These are phyloP conservation scores for Penaeus japonicus DNA, from an alignment of 1,140 invertebrate genomes.

Conservation along the genomic window DNA sequence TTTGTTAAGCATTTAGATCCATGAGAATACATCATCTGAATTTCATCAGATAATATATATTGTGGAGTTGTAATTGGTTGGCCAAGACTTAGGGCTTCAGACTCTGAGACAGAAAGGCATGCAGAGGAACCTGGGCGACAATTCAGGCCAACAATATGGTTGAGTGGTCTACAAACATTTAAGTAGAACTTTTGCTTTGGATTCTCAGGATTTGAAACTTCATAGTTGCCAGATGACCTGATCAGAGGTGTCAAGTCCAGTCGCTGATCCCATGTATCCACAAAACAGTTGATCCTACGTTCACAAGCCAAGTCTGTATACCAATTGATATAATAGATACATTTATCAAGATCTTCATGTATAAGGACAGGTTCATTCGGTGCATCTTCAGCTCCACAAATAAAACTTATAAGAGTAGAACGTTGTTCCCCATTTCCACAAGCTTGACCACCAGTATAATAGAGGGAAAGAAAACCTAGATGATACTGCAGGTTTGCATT, in stretches of 20 bases:
- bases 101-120: constrained; percentile 18
- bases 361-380: constrained; percentile 43
- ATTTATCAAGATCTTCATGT: constrained; percentile 39
- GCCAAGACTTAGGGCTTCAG: constrained; percentile 16
- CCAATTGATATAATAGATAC: constrained; percentile 55
- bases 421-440: constrained; percentile 37
- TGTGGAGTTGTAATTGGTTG: constrained; percentile 30
- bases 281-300: constrained; percentile 47
- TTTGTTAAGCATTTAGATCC: constrained; percentile 32
- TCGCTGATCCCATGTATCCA: constrained; percentile 38
- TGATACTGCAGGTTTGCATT: constrained; percentile 47
- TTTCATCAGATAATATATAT: neutral
- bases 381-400: constrained; percentile 48
- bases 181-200: constrained; percentile 51
- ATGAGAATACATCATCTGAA: constrained; percentile 40
- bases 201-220: constrained; percentile 35
- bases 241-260: constrained; percentile 52
- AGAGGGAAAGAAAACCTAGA: constrained; percentile 40
- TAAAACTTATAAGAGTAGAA: constrained; percentile 52
- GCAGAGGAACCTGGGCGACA: constrained; percentile 49
- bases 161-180: constrained; percentile 57
- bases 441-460: constrained; percentile 47
- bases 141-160: constrained; percentile 46
- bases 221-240: constrained; percentile 44
- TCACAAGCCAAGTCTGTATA: constrained; percentile 54